phyloP scores from a whole-genome alignment of 2,113 vertebrate species.

The Lepisosteus osseus region DNA sequence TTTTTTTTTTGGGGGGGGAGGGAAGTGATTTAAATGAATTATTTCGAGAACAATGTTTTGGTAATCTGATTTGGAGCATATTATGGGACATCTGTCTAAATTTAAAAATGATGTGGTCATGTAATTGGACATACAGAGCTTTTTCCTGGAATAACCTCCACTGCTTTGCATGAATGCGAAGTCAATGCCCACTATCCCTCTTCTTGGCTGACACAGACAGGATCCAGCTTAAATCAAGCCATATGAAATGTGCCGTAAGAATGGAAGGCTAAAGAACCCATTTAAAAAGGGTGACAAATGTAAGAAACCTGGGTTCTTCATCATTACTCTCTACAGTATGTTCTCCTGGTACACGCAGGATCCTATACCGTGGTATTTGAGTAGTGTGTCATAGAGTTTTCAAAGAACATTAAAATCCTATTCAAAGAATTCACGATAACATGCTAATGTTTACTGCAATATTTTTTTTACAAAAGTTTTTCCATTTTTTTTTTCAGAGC shows the following conservation, averaged over 20 bases:
- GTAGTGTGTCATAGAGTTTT: no score
- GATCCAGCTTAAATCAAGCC: no score
- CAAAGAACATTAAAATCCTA: no score
- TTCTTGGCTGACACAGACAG: not conserved
- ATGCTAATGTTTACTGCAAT: not conserved
- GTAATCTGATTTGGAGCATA: constrained; percentile 20
- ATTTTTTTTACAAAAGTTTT: not conserved
- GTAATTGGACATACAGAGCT: constrained; percentile 19
- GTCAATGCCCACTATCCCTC: not conserved
- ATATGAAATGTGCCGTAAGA: no score
- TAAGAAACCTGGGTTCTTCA: no score
- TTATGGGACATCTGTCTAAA: constrained; percentile 24
- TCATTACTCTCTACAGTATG: no score
- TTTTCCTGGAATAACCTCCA: constrained; percentile 16
- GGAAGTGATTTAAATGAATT: constrained; percentile 8
- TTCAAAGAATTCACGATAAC: no score
- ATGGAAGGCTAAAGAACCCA: no score
- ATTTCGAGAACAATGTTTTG: constrained; percentile 11
- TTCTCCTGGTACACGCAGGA: no score
- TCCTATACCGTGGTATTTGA: no score
- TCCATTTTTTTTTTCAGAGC: not conserved
- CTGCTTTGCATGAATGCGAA: not conserved
- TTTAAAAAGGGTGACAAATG: no score
- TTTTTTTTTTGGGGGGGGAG: not conserved
- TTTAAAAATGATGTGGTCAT: constrained; percentile 16